Evolutionary conservation across 1,140 invertebrate genomes (phyloP), one percentile per base, ranked within the genome.

Genomic region (Euura saliciscinereae): DNA sequence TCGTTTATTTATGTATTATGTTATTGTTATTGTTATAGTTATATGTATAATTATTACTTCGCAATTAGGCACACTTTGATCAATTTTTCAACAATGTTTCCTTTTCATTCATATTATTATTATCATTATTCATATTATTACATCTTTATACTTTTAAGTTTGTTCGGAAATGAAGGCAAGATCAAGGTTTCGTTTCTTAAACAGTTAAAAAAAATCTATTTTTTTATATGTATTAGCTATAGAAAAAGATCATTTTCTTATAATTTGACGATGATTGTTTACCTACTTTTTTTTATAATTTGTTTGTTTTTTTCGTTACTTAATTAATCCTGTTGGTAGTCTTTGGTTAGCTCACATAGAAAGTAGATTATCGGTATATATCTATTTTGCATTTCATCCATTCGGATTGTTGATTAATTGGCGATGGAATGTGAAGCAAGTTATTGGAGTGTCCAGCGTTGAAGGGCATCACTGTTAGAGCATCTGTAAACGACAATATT

Each of bases 361-460:
- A 67, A 44, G 13, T 67, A 67, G 13, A 28, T 67, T 28, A 28
- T 28, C 43, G 42, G 13, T 42, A 67, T 28, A 28, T 28, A 28
- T 44, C 13, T 6, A 67, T 28, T 67, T 67, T 28, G 13, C 43
- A 10, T 67, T 11, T 67, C 42, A 28, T 28, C 42, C 43, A 67
- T 11, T 67, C 10, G 4, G 43, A 44, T 67, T 67, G 8, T 13
- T 67, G 10, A 42, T 67, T 67, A 28, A 4, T 67, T 67, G 8
- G 4, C 4, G 66, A 42, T 67, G 66, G 66, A 67, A 67, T 67
- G 66, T 67, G 66, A 67, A 67, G 66, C 43, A 28, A 67, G 66
- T 67, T 42, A 42, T 8, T n/a, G 43, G 66, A 67, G 66, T 67
- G 66, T 67, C 66, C 66, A 67, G 13, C 66, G 66, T 67, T 44